Base-by-base conservation (phyloP, 2,797 vertebrate species). In the Balearica regulorum region DNA sequence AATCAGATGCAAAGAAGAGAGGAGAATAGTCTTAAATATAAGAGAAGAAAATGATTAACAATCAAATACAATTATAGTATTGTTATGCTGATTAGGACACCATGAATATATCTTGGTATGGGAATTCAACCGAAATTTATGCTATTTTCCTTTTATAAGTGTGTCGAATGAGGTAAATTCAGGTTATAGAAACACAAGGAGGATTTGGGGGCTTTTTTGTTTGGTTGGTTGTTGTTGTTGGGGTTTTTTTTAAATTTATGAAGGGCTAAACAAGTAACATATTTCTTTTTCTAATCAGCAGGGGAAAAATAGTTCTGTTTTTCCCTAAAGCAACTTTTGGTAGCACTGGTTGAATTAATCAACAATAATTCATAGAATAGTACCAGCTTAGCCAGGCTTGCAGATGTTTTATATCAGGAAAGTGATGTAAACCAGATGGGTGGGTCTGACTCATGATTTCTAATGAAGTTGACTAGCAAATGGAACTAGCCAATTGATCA, bases 41-140 rank as follows among this genome's bases (percentile, higher is more conserved):
- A 92, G 11, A 69, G 19, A 60, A 93, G 13, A 89, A 91, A 94
- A 84, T 68, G 80, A 96, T 93, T 91, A 88, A 33, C 10, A 66
- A 76, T 75, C 69, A 93, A 58, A 60, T 76, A 66, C 66, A 91
- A 82, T 76, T 10, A 76, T 44, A 43, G 29, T n/a, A 79, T 93
- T 87, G 14, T 84, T 84, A 90, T 79, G 80, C 19, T 93, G 55
- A 89, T 89, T 82, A 87, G 51, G 51, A 70, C 37, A 82, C 4
- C 8, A 39, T 54, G 55, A 93, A 68, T 82, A 11, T 35, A 73
- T 4, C 22, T 87, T 53, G 15, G 29, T 60, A 70, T 11, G 70
- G 17, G 44, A 88, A 87, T 84, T 76, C 6, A 55, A 82, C 28
- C 93, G 48, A 89, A 83, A 83, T 82, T 70, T 35, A 44, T 1